These are phyloP conservation scores for Myocastor coypus DNA, from an alignment of 2,113 vertebrate species.

Conservation along the genomic window DNA sequence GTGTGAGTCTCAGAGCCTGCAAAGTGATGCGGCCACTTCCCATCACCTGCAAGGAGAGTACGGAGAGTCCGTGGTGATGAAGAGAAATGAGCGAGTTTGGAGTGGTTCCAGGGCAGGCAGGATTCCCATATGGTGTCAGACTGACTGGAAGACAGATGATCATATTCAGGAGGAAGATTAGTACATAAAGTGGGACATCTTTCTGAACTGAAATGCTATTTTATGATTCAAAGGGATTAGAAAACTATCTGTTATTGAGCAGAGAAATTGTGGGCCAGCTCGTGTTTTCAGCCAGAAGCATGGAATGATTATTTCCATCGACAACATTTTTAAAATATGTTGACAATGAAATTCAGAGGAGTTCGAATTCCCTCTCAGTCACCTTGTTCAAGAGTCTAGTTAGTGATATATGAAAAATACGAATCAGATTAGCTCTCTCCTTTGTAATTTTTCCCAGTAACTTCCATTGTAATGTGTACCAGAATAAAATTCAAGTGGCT, in stretches of 20 bases:
- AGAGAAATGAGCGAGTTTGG: neutral
- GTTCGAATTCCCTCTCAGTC: neutral
- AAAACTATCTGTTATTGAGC: neutral
- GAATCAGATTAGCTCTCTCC: neutral
- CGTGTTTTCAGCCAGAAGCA: neutral
- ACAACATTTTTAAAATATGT: neutral
- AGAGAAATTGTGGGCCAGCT: neutral
- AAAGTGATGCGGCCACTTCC: neutral
- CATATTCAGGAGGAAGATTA: neutral
- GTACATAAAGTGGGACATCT: neutral
- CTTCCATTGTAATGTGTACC: neutral
- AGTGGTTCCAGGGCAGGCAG: neutral
- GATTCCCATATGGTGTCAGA: neutral
- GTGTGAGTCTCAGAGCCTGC: neutral
- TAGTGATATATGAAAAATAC: neutral
- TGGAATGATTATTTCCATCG: neutral
- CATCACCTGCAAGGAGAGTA: neutral
- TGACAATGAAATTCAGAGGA: neutral
- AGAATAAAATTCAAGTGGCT: neutral
- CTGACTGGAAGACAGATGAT: neutral
- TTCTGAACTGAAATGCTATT: neutral
- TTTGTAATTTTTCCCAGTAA: neutral
- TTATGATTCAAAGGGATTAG: neutral
- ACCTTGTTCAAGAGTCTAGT: neutral
- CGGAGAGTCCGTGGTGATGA: accelerated